Percentiles rank a stretch among this genome's conserved stretches.
Evolutionary conservation across 2,797 vertebrate genomes (phyloP).

Genomic region (Loris lydekkerianus): DNA sequence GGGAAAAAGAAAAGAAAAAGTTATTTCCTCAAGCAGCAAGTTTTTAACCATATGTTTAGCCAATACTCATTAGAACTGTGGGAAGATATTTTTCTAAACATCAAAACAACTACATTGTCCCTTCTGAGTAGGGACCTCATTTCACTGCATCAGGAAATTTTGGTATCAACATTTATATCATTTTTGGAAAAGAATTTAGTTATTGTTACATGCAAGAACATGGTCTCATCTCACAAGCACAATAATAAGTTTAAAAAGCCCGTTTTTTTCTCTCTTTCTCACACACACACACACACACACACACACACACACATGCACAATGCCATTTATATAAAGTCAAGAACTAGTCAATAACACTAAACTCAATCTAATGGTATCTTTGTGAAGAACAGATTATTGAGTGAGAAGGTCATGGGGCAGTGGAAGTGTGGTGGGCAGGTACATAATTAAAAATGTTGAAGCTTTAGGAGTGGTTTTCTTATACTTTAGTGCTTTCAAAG

Average conservation of each 20-base stretch:
- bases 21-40: background rate
- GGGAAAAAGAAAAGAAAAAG: background rate
- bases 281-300: too few species aligned
- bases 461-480: background rate
- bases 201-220: background rate
- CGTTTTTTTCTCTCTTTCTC: too few species aligned
- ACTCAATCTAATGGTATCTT: background rate
- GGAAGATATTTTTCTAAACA: background rate
- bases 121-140: background rate
- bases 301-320: background rate
- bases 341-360: background rate
- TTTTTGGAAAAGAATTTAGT: background rate
- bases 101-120: background rate
- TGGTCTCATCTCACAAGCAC: background rate
- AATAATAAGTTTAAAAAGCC: background rate
- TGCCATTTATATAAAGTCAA: background rate
- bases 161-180: background rate
- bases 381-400: background rate
- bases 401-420: background rate
- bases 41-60: background rate
- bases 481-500: background rate
- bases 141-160: background rate
- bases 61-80: background rate
- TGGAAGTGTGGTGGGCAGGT: background rate
- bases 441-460: background rate